Conservation (phyloP, 1,140 invertebrate genomes). For the Campoletis sonorensis region DNA sequence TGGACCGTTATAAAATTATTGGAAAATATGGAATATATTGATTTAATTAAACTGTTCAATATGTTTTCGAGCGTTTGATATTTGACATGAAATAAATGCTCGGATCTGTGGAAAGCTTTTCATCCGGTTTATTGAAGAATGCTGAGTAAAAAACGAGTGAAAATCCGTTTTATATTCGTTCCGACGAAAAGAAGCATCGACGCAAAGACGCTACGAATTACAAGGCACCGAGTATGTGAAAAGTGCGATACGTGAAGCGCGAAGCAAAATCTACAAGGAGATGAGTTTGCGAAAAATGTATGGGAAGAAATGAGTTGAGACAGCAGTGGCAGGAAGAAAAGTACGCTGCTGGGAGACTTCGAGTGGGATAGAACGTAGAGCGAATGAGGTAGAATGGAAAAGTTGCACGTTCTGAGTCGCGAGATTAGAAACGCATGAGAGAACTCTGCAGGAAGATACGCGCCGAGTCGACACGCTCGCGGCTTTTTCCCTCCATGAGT, state of each 20-base stretch:
- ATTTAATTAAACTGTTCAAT: too few species aligned
- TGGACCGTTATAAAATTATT: too few species aligned
- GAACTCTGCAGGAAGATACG: neutral
- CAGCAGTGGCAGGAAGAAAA: constrained; percentile 8
- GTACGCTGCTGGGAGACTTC: neutral
- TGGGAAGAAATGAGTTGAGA: constrained; percentile 10
- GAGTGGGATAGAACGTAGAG: neutral
- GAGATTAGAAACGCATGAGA: constrained; percentile 27
- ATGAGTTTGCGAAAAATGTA: constrained; percentile 27
- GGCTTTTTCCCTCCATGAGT: constrained; percentile 39
- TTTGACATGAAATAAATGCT: too few species aligned
- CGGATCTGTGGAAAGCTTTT: too few species aligned
- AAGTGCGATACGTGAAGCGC: neutral
- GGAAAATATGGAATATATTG: too few species aligned
- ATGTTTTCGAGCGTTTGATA: too few species aligned
- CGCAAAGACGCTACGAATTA: constrained; percentile 1
- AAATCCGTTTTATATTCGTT: constrained; percentile 1
- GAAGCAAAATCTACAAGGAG: neutral
- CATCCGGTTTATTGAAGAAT: too few species aligned
- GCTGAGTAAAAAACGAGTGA: neutral
- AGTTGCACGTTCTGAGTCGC: constrained; percentile 1
- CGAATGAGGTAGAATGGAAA: constrained; percentile 33
- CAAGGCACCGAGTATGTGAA: neutral
- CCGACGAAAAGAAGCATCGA: constrained; percentile 5
- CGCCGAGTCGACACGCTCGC: constrained; percentile 13